These are phyloP conservation scores for Parazoanthus darwini DNA, from an alignment of 92 coral and sea anemone species.

Conservation along the genomic window DNA sequence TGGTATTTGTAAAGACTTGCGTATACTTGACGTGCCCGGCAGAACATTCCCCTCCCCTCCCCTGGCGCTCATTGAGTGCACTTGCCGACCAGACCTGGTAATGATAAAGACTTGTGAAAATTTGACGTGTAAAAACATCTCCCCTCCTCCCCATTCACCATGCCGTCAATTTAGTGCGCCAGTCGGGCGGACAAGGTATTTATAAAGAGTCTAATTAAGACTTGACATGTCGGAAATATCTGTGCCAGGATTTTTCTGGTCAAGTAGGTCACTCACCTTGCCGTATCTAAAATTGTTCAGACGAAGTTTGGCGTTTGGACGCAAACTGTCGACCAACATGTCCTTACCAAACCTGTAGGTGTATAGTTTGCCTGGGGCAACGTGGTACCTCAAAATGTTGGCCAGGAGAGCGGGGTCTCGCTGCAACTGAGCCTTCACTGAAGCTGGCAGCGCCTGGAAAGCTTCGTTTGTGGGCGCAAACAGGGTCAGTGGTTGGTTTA, in stretches of 20 bases:
- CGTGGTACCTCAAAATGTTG: conserved; percentile 71
- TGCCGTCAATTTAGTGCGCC: too few species aligned
- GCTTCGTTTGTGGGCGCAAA: conserved; percentile 93
- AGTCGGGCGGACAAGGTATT: too few species aligned
- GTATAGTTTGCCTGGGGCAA: conserved; percentile 61
- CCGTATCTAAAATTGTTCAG: conserved; percentile 80
- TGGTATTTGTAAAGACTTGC: too few species aligned
- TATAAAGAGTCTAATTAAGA: too few species aligned
- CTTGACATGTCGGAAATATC: not conserved
- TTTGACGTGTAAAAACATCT: too few species aligned
- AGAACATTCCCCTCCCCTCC: too few species aligned
- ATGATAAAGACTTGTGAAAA: too few species aligned
- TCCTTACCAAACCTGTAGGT: conserved; percentile 81
- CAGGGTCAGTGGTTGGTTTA: conserved; percentile 59
- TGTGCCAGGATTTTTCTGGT: not conserved
- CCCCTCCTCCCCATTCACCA: too few species aligned
- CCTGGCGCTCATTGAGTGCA: not conserved
- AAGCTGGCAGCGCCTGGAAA: conserved; percentile 65
- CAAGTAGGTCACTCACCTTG: conserved; percentile 51
- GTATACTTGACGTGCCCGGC: too few species aligned
- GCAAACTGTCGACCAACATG: conserved; percentile 53
- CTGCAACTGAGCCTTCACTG: conserved; percentile 50
- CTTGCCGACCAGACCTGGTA: not conserved
- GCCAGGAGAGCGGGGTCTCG: conserved; percentile 59
- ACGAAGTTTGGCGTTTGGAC: conserved; percentile 60